Percentiles rank a stretch among this genome's conserved stretches.
phyloP scores from a whole-genome alignment of 1,140 invertebrate genomes.

The Heterodera schachtii region DNA sequence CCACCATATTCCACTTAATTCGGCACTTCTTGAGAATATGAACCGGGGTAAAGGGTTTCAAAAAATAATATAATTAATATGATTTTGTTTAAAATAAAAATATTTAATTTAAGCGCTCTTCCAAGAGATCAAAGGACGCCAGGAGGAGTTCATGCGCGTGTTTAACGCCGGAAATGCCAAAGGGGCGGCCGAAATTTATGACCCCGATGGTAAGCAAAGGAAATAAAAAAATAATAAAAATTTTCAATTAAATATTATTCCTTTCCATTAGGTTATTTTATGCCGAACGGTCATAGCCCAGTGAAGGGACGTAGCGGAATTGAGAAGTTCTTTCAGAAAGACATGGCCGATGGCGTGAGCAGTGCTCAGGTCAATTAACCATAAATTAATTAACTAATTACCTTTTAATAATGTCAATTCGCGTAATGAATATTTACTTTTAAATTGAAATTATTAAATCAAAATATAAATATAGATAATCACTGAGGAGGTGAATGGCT shows the following conservation, averaged over 20 bases:
- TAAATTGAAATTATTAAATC: background rate
- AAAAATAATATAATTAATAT: slow-evolving; percentile 19
- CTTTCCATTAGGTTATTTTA: slow-evolving; percentile 55
- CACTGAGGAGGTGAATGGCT: slow-evolving; percentile 64
- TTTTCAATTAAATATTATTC: no score
- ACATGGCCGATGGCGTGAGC: slow-evolving; percentile 63
- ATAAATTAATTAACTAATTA: background rate
- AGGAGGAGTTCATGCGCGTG: slow-evolving; percentile 61
- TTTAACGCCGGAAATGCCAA: slow-evolving; percentile 63
- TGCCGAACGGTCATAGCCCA: slow-evolving; percentile 62
- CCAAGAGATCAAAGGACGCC: slow-evolving; percentile 65
- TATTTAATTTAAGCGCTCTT: slow-evolving; percentile 58
- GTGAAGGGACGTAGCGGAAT: slow-evolving; percentile 63
- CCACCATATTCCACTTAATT: slow-evolving; percentile 48
- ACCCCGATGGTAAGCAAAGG: slow-evolving; percentile 51
- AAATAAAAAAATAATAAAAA: background rate
- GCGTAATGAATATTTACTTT: background rate
- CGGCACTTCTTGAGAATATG: slow-evolving; percentile 45
- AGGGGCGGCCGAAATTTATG: slow-evolving; percentile 58
- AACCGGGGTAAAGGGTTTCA: slow-evolving; percentile 43
- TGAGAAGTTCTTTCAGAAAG: slow-evolving; percentile 61
- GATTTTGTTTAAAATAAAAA: slow-evolving; percentile 9
- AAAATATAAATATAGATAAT: slow-evolving; percentile 54
- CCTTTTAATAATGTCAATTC: background rate
- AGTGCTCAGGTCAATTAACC: slow-evolving; percentile 42